A percentile compares a stretch with the other conserved stretches of the same genome.
phyloP scores from a whole-genome alignment of 2,888 invertebrate genomes.

The Calliopum simillimum region DNA sequence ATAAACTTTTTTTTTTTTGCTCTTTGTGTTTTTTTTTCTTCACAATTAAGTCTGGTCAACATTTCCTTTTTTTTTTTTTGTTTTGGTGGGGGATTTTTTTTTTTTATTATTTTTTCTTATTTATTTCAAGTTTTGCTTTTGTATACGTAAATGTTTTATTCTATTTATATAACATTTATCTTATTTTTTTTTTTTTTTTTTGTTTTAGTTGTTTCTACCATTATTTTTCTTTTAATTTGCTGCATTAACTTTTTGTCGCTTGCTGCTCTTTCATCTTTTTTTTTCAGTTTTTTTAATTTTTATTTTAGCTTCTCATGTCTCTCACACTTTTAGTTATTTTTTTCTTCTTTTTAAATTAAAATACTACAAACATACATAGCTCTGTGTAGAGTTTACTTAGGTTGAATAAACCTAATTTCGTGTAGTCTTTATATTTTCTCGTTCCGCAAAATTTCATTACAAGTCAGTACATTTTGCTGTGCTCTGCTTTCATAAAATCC shows the following conservation, averaged over 20 bases:
- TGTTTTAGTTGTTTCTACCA: neutral
- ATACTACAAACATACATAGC: conserved; percentile 3
- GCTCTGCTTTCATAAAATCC: neutral
- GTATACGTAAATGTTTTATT: too few relatives aligned
- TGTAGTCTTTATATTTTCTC: neutral
- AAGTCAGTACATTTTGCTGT: neutral
- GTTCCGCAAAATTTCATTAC: neutral
- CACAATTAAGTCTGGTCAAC: neutral
- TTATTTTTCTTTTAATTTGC: neutral
- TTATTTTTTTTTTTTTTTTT: conserved; percentile 11
- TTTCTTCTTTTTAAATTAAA: neutral
- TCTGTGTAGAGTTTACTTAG: conserved; percentile 25
- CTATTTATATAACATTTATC: neutral
- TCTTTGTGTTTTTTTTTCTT: neutral
- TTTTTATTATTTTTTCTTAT: neutral
- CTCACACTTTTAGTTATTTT: neutral
- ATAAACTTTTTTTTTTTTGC: neutral
- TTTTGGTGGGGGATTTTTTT: neutral
- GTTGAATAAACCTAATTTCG: conserved; percentile 28
- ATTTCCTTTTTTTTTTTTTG: neutral
- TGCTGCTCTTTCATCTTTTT: neutral
- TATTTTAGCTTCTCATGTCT: neutral
- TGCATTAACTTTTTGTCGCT: neutral
- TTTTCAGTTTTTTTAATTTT: neutral
- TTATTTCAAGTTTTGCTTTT: too few relatives aligned